phyloP scores from a whole-genome alignment of 2,113 vertebrate species.

The Callochromis pleurospilus region DNA sequence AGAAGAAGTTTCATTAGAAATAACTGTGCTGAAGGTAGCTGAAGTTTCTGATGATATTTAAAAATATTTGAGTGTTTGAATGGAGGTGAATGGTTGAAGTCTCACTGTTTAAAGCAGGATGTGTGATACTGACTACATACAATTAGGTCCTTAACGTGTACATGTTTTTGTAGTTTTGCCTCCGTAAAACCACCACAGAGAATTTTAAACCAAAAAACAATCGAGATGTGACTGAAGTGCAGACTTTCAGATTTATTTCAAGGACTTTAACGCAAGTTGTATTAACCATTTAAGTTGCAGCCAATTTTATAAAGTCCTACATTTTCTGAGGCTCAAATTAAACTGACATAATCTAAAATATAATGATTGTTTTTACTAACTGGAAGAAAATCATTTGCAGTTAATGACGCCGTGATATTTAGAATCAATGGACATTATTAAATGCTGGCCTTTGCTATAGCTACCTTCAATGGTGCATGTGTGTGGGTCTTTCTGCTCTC shows the following conservation, averaged over 20 bases:
- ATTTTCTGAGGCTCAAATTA: background rate
- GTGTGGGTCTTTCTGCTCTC: background rate
- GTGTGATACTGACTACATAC: background rate
- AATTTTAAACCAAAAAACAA: background rate
- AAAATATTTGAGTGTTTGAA: background rate
- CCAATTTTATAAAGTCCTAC: background rate
- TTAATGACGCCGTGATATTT: accelerated
- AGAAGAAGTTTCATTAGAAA: background rate
- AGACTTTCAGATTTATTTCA: background rate
- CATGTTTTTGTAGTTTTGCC: background rate
- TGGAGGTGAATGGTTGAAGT: background rate
- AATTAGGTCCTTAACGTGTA: background rate
- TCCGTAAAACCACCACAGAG: background rate
- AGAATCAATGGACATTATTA: background rate
- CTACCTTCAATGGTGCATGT: background rate
- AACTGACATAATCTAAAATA: background rate
- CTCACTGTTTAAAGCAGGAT: background rate
- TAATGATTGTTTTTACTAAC: background rate
- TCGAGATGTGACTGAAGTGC: background rate
- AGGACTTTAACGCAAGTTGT: background rate
- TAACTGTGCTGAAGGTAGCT: background rate
- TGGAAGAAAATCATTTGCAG: background rate
- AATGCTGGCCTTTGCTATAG: background rate
- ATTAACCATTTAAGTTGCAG: background rate
- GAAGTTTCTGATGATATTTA: background rate